Conservation (phyloP, 2,113 vertebrate genomes). For the Catharus fuscescens region DNA sequence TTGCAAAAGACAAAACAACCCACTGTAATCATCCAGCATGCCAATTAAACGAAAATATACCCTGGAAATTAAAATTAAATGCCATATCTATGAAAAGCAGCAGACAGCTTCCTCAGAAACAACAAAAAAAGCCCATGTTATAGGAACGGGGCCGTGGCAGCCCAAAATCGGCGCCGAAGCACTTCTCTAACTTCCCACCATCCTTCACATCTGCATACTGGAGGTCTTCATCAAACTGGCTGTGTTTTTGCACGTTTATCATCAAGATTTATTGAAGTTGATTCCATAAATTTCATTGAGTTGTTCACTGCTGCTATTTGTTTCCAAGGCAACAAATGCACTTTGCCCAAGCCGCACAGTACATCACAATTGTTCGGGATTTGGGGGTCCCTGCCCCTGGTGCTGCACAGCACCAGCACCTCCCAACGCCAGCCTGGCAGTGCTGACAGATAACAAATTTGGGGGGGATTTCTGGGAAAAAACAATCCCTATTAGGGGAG, state of each 20-base stretch:
- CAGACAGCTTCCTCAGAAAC: conserved; percentile 59
- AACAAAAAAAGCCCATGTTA: neutral
- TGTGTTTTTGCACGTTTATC: conserved; percentile 68
- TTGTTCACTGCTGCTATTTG: conserved; percentile 70
- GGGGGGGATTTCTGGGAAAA: neutral
- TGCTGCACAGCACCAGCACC: neutral
- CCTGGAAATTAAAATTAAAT: conserved; percentile 75
- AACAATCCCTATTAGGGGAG: neutral
- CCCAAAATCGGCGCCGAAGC: neutral
- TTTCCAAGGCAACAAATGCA: conserved; percentile 78
- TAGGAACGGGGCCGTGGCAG: neutral
- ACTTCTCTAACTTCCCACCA: conserved; percentile 41
- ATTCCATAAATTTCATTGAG: conserved; percentile 77
- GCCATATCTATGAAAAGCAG: conserved; percentile 59
- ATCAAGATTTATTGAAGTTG: conserved; percentile 70
- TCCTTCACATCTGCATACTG: conserved; percentile 52
- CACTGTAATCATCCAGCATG: conserved; percentile 42
- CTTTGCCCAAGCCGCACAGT: conserved; percentile 58
- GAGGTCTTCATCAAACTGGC: conserved; percentile 41
- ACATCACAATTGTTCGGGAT: conserved; percentile 52
- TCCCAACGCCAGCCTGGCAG: neutral
- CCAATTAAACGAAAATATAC: conserved; percentile 70
- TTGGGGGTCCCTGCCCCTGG: conserved; percentile 67
- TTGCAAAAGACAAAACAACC: conserved; percentile 63
- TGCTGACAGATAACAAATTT: neutral